These are phyloP conservation scores for Strongylocentrotus purpuratus DNA, from an alignment of 35 echinoderm and acorn worm species.

Conservation along the genomic window DNA sequence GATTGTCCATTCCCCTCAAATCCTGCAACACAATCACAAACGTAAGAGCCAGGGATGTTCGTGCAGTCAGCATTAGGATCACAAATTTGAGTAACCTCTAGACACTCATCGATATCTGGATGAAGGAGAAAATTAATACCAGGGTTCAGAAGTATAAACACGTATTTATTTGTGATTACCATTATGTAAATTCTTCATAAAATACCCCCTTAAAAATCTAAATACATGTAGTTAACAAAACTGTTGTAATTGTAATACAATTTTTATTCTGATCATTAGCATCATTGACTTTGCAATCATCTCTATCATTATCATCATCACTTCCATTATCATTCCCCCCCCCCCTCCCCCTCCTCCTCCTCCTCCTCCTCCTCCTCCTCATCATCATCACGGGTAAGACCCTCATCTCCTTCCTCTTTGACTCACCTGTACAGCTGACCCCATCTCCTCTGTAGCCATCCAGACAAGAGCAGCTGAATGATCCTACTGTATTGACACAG, in stretches of 20 bases:
- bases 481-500: slow-evolving; percentile 55
- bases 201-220: neutral
- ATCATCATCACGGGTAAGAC: neutral
- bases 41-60: slow-evolving; percentile 65
- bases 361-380: neutral
- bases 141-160: neutral
- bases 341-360: no score
- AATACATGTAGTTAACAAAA: neutral
- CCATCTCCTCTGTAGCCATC: slow-evolving; percentile 61
- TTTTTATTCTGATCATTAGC: neutral
- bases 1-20: slow-evolving; percentile 54
- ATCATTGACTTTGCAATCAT: neutral
- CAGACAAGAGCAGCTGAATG: slow-evolving; percentile 47
- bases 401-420: neutral
- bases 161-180: neutral
- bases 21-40: slow-evolving; percentile 60
- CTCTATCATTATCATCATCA: neutral
- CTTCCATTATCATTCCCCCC: neutral
- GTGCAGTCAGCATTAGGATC: slow-evolving; percentile 60
- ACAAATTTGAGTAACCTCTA: slow-evolving; percentile 30
- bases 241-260: neutral
- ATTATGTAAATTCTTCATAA: neutral
- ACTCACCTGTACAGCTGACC: slow-evolving; percentile 55
- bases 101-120: slow-evolving; percentile 49
- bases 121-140: neutral